phyloP scores from a whole-genome alignment of 2,888 invertebrate genomes.

The Drosophila macrospina region DNA sequence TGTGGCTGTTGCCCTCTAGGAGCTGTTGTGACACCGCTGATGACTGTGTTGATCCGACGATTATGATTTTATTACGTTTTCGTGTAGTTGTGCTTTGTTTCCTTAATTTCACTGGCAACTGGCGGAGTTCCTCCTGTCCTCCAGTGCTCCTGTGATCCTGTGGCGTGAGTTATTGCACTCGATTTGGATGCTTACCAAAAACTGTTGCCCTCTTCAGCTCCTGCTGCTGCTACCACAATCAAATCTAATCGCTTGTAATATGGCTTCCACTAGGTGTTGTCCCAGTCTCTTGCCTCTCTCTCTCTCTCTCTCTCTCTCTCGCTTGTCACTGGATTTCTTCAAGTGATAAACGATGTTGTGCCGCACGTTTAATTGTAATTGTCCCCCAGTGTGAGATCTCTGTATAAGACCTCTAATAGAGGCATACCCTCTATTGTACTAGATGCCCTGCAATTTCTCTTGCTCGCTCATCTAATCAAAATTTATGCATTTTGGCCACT shows the following conservation, averaged over 20 bases:
- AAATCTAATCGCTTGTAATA: constrained; percentile 79
- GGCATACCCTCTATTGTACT: background rate
- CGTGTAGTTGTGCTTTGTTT: constrained; percentile 79
- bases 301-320: too few relatives aligned
- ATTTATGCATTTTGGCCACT: constrained; percentile 40
- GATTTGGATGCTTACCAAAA: constrained; percentile 33
- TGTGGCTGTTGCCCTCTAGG: constrained; percentile 12
- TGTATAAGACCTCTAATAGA: constrained; percentile 7
- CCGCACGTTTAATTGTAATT: constrained; percentile 73
- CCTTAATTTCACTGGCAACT: constrained; percentile 66
- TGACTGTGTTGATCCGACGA: constrained; percentile 84
- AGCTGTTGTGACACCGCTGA: constrained; percentile 82
- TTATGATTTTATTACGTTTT: constrained; percentile 84
- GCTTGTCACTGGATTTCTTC: constrained; percentile 58
- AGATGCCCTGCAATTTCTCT: constrained; percentile 42
- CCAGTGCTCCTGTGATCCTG: constrained; percentile 42
- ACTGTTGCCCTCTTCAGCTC: constrained; percentile 5
- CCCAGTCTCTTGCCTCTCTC: constrained; percentile 5
- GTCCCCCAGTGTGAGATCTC: constrained; percentile 41
- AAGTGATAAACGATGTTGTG: constrained; percentile 75
- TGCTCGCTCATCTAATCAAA: constrained; percentile 49
- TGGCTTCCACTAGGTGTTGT: constrained; percentile 56
- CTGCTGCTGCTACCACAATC: constrained; percentile 55
- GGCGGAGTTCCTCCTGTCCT: constrained; percentile 12
- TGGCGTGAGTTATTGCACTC: constrained; percentile 71